Evolutionary conservation across 1,140 invertebrate species (phyloP).

Genomic region (Campodea augens): DNA sequence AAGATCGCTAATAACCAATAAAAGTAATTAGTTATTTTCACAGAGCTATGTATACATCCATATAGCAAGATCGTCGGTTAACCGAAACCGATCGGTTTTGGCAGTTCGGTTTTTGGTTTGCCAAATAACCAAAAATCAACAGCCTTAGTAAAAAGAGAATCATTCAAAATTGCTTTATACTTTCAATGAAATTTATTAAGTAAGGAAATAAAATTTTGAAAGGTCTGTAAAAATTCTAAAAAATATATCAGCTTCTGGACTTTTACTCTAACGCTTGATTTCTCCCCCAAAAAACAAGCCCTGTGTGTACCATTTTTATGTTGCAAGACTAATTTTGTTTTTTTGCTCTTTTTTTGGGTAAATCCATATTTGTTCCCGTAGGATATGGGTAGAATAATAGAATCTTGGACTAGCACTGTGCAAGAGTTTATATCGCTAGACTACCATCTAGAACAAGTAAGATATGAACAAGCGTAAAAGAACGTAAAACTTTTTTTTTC

Average conservation of each 20-base stretch:
- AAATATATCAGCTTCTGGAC: no score
- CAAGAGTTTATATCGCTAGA: slow-evolving; percentile 49
- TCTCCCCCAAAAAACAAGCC: no score
- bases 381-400: slow-evolving; percentile 53
- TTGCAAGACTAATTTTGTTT: no score
- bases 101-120: not conserved
- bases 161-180: not conserved
- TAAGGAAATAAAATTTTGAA: not conserved
- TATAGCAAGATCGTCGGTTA: not conserved
- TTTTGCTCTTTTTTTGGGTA: not conserved
- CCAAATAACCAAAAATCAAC: not conserved
- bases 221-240: no score
- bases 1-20: not conserved
- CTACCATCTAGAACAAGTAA: slow-evolving; percentile 71
- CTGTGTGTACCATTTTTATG: no score
- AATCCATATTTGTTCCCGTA: slow-evolving; percentile 20
- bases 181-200: not conserved
- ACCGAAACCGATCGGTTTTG: not conserved
- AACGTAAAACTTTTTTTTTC: no score
- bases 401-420: slow-evolving; percentile 46
- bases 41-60: not conserved
- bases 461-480: no score
- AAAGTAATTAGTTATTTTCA: not conserved
- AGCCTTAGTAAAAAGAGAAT: not conserved
- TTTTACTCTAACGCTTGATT: no score